A percentile compares a stretch with the other conserved stretches of the same genome.
These are phyloP conservation scores for Merodon equestris DNA, from an alignment of 2,888 invertebrate species.

Conservation along the genomic window DNA sequence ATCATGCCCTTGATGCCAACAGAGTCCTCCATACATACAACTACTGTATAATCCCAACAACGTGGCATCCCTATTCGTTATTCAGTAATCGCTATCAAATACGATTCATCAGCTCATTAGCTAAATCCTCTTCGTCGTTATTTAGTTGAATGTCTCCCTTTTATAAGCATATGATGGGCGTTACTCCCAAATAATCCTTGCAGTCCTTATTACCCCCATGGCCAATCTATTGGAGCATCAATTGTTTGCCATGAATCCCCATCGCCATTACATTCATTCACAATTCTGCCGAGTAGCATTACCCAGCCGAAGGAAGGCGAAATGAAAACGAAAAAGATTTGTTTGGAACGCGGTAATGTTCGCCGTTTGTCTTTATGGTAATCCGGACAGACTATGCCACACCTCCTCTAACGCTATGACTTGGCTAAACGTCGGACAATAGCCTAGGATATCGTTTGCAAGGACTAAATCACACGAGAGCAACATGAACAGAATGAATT, in stretches of 20 bases:
- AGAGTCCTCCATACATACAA: no score
- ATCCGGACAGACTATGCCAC: constrained; percentile 15
- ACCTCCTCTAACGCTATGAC: constrained; percentile 2
- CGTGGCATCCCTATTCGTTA: neutral
- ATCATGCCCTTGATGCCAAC: no score
- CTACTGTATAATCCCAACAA: no score
- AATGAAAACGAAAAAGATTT: constrained; percentile 21
- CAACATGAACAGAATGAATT: neutral
- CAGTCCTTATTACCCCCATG: neutral
- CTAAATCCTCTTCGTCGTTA: constrained; percentile 39
- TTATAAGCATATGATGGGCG: constrained; percentile 28
- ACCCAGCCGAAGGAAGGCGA: neutral
- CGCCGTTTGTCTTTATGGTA: constrained; percentile 53
- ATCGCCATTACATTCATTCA: constrained; percentile 5
- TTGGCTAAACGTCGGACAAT: no score
- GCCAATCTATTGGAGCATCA: constrained; percentile 11
- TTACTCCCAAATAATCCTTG: constrained; percentile 12
- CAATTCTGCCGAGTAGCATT: constrained; percentile 7
- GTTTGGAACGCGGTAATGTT: constrained; percentile 38
- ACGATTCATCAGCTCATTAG: constrained; percentile 43
- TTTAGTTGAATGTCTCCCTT: constrained; percentile 40
- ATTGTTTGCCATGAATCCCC: constrained; percentile 4
- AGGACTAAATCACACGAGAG: constrained; percentile 34
- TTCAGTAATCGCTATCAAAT: neutral
- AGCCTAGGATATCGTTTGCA: neutral